Evolutionary conservation across 2,113 vertebrate genomes (phyloP).

Genomic region (Sinocyclocheilus anshuiensis): DNA sequence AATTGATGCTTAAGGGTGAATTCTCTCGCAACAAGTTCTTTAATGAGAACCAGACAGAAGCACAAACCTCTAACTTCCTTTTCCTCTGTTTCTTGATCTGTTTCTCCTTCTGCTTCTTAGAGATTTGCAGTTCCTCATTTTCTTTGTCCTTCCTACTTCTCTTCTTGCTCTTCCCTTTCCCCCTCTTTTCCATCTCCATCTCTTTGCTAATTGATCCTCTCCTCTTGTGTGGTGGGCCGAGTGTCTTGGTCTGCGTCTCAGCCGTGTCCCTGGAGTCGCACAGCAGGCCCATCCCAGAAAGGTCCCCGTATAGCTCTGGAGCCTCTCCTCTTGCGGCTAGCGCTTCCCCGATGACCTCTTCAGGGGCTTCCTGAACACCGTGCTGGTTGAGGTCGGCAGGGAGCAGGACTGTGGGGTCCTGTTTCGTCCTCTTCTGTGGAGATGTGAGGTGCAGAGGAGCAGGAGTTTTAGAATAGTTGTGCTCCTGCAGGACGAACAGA

Average conservation of each 20-base stretch:
- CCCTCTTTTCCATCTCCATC: constrained; percentile 57
- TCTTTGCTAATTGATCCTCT: constrained; percentile 63
- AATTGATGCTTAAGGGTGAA: background rate
- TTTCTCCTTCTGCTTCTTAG: constrained; percentile 70
- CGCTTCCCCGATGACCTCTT: constrained; percentile 78
- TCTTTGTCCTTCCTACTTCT: constrained; percentile 75
- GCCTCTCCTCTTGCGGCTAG: constrained; percentile 60
- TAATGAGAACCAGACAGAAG: background rate
- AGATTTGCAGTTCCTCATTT: constrained; percentile 65
- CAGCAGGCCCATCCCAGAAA: constrained; percentile 46
- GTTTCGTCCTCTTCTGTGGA: constrained; percentile 64
- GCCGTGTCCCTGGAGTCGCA: constrained; percentile 60
- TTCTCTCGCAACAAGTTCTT: background rate
- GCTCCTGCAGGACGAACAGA: constrained; percentile 79
- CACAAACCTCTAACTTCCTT: constrained; percentile 71
- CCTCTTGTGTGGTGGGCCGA: constrained; percentile 64
- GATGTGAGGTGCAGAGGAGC: constrained; percentile 34
- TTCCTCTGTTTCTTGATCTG: constrained; percentile 72
- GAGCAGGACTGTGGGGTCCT: constrained; percentile 70
- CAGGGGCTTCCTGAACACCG: constrained; percentile 76
- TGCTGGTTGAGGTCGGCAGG: constrained; percentile 73
- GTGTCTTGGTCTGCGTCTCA: constrained; percentile 43
- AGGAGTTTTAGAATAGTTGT: constrained; percentile 84
- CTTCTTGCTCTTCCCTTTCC: constrained; percentile 70
- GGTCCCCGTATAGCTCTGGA: constrained; percentile 59